These are phyloP conservation scores for Pimpla rufipes DNA, from an alignment of 2,888 invertebrate genomes.

Conservation along the genomic window DNA sequence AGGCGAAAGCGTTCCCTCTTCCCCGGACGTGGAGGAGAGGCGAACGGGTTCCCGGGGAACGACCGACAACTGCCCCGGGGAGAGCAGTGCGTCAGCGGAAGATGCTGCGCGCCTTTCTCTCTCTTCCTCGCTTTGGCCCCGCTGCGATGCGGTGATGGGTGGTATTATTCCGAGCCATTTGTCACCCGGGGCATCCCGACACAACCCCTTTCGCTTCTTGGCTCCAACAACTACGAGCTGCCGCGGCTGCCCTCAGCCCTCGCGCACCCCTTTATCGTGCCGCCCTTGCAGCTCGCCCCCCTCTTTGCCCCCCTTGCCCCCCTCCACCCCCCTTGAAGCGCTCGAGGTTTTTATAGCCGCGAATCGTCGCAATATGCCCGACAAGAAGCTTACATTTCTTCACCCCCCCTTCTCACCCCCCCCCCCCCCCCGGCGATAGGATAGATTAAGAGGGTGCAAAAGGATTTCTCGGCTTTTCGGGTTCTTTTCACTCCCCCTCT, in stretches of 20 bases:
- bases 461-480: slow-evolving; percentile 74
- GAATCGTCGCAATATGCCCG: slow-evolving; percentile 85
- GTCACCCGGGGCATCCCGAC: slow-evolving; percentile 81
- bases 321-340: slow-evolving; percentile 51
- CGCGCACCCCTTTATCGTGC: slow-evolving; percentile 57
- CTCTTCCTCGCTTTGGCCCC: slow-evolving; percentile 52
- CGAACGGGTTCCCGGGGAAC: slow-evolving; percentile 47
- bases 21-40: slow-evolving; percentile 16
- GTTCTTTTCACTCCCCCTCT: slow-evolving; percentile 52
- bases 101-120: slow-evolving; percentile 50
- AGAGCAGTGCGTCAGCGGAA: slow-evolving; percentile 49
- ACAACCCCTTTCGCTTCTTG: slow-evolving; percentile 83
- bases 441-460: slow-evolving; percentile 83
- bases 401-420: slow-evolving; percentile 64
- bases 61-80: slow-evolving; percentile 57
- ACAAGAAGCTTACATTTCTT: slow-evolving; percentile 82
- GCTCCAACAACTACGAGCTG: slow-evolving; percentile 66
- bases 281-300: slow-evolving; percentile 57
- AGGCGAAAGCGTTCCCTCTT: neutral
- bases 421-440: slow-evolving; percentile 64
- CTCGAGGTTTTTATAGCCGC: slow-evolving; percentile 83
- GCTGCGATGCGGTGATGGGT: slow-evolving; percentile 73
- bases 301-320: slow-evolving; percentile 52
- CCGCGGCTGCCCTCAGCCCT: too few relatives aligned
- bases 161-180: slow-evolving; percentile 85